A percentile compares a stretch with the other conserved stretches of the same genome.
phyloP scores from a whole-genome alignment of 2,888 invertebrate species.

The Eristalinus sepulchralis region DNA sequence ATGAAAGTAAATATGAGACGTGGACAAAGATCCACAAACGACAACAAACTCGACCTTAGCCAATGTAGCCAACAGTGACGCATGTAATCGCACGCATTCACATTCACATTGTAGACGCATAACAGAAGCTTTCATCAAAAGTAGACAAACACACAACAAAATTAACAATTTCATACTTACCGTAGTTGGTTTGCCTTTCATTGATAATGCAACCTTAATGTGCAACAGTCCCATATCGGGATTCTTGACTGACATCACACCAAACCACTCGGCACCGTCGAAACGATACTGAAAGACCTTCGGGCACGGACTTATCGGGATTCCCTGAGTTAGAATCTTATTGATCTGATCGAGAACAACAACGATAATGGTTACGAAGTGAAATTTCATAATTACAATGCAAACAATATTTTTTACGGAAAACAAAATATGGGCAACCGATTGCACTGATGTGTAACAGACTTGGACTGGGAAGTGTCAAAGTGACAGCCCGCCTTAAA shows the following conservation, averaged over 20 bases:
- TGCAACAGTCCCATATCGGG: slow-evolving; percentile 75
- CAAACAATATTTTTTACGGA: not conserved
- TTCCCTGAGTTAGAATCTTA: slow-evolving; percentile 75
- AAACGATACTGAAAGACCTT: slow-evolving; percentile 80
- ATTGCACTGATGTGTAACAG: not conserved
- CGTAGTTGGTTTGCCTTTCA: slow-evolving; percentile 78
- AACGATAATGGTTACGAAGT: slow-evolving; percentile 71
- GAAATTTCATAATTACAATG: slow-evolving; percentile 71
- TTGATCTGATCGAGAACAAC: slow-evolving; percentile 72
- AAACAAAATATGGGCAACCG: not conserved
- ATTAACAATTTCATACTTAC: slow-evolving; percentile 72
- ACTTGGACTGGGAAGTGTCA: slow-evolving; percentile 2
- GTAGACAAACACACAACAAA: not conserved
- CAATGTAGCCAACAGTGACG: too few relatives aligned
- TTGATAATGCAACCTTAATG: slow-evolving; percentile 77
- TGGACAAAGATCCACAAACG: too few relatives aligned
- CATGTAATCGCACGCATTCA: too few relatives aligned
- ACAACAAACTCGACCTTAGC: too few relatives aligned
- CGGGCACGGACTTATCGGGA: slow-evolving; percentile 79
- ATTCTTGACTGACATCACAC: slow-evolving; percentile 79
- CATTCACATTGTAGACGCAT: too few relatives aligned
- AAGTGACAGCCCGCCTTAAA: slow-evolving; percentile 12
- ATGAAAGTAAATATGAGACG: too few relatives aligned
- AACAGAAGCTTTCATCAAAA: too few relatives aligned
- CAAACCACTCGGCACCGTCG: slow-evolving; percentile 80